phyloP scores from a whole-genome alignment of 1,140 invertebrate species.

The Orius laevigatus region DNA sequence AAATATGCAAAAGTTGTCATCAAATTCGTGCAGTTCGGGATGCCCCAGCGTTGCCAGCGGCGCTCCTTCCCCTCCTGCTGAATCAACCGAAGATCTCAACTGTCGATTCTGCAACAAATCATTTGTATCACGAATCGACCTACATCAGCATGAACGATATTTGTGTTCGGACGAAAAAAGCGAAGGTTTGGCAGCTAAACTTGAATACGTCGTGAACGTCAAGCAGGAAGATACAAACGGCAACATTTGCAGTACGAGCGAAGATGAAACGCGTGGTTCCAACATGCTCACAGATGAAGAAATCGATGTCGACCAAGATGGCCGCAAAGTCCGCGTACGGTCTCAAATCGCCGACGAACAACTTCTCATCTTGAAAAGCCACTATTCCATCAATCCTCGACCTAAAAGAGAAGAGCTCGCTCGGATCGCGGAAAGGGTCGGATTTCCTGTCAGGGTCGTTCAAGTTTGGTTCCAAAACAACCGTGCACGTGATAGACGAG shows the following conservation, averaged over 20 bases:
- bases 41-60: slow-evolving; percentile 29
- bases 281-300: slow-evolving; percentile 31
- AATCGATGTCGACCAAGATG: slow-evolving; percentile 38
- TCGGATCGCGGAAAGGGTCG: slow-evolving; percentile 73
- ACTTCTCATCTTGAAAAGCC: slow-evolving; percentile 66
- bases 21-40: slow-evolving; percentile 30
- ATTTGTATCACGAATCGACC: slow-evolving; percentile 40
- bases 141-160: slow-evolving; percentile 63
- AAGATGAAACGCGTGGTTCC: slow-evolving; percentile 30
- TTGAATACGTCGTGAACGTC: slow-evolving; percentile 36
- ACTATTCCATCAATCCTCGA: slow-evolving; percentile 76
- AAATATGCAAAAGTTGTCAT: slow-evolving; percentile 40
- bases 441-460: slow-evolving; percentile 81
- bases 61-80: slow-evolving; percentile 24
- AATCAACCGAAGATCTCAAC: slow-evolving; percentile 24
- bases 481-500: slow-evolving; percentile 72
- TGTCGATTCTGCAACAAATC: slow-evolving; percentile 43
- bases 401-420: slow-evolving; percentile 86
- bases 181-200: slow-evolving; percentile 41
- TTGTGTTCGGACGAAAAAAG: slow-evolving; percentile 23
- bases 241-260: slow-evolving; percentile 31
- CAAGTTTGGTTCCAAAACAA: slow-evolving; percentile 99
- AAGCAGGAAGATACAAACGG: slow-evolving; percentile 30
- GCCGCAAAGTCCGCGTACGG: slow-evolving; percentile 69
- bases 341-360: slow-evolving; percentile 90